These are phyloP conservation scores for Dasypogon diadema DNA, from an alignment of 2,888 invertebrate species.

Conservation along the genomic window DNA sequence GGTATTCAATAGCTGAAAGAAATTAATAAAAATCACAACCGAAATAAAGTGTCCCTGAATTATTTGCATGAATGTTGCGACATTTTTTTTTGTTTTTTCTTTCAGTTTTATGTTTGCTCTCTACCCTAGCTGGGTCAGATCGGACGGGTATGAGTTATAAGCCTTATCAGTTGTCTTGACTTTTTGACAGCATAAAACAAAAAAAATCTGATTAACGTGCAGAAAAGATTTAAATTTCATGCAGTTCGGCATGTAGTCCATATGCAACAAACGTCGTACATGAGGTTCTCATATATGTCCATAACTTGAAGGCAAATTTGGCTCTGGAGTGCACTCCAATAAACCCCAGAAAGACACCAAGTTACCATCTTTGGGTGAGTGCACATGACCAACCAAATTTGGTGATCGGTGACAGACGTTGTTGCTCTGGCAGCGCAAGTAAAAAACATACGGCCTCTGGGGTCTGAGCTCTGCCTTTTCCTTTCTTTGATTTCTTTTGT, in stretches of 20 bases:
- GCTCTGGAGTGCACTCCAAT: constrained; percentile 3
- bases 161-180: neutral
- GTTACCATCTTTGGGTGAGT: constrained; percentile 41
- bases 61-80: constrained; percentile 16
- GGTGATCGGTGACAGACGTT: constrained; percentile 65
- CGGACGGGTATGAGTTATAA: neutral
- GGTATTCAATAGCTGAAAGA: constrained; percentile 3
- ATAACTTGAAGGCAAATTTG: neutral
- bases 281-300: neutral
- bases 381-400: constrained; percentile 59
- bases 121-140: neutral
- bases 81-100: neutral
- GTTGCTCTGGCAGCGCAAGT: constrained; percentile 22
- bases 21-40: neutral
- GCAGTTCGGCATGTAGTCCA: constrained; percentile 18
- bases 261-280: constrained; percentile 12
- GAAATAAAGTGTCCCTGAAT: neutral
- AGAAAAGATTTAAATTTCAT: constrained; percentile 23
- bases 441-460: too few species aligned
- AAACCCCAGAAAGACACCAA: constrained; percentile 6
- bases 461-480: neutral
- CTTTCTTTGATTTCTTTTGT: constrained; percentile 31
- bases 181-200: neutral
- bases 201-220: neutral
- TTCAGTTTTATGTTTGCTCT: neutral